These are phyloP conservation scores for Macrocentrus cingulum DNA, from an alignment of 1,140 invertebrate genomes.

Conservation along the genomic window DNA sequence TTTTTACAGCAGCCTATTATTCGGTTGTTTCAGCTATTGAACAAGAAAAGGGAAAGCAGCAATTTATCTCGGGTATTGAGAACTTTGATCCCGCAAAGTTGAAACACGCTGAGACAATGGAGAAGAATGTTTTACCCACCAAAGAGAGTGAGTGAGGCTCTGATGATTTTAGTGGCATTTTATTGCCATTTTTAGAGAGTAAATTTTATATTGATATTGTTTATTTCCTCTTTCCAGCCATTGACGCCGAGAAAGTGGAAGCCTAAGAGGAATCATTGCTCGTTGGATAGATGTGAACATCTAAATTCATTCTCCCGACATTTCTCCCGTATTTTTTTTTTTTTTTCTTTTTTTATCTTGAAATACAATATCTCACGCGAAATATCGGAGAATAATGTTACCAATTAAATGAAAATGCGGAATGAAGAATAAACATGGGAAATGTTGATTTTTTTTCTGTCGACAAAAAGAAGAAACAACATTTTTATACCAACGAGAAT, in stretches of 20 bases:
- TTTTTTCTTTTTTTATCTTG: conserved; percentile 50
- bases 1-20: conserved; percentile 3
- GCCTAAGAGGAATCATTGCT: conserved; percentile 35
- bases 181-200: background rate
- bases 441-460: background rate
- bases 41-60: conserved; percentile 83
- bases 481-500: background rate
- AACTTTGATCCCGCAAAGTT: conserved; percentile 82
- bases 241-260: conserved; percentile 45
- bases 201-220: background rate
- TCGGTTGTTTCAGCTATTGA: conserved; percentile 72
- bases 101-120: conserved; percentile 86
- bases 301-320: conserved; percentile 35
- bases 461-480: background rate
- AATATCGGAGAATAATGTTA: conserved; percentile 50
- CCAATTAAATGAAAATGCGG: conserved; percentile 31
- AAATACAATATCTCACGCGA: too few relatives aligned
- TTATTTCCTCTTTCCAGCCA: conserved; percentile 42
- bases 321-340: conserved; percentile 53
- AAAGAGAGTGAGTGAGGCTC: conserved; percentile 58
- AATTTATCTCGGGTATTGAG: conserved; percentile 84
- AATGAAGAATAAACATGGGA: background rate
- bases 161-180: background rate
- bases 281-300: conserved; percentile 28
- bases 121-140: conserved; percentile 87